phyloP scores from a whole-genome alignment of 2,797 vertebrate genomes.

The Catamblyrhynchus diadema region DNA sequence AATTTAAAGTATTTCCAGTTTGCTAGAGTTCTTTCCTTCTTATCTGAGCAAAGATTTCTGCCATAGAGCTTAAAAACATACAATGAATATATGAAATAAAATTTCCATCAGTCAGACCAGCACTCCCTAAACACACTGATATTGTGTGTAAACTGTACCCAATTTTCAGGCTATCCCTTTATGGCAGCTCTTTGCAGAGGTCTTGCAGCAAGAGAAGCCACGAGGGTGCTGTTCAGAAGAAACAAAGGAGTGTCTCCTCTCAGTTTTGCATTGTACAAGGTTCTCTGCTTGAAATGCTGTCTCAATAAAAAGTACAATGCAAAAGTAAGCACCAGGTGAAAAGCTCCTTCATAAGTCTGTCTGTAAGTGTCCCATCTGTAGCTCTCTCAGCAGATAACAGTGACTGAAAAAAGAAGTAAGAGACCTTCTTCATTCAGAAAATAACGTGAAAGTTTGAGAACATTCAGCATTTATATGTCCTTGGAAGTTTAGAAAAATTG shows the following conservation, averaged over 20 bases:
- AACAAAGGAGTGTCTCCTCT: background rate
- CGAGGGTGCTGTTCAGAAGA: background rate
- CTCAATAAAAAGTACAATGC: background rate
- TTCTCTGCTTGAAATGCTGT: background rate
- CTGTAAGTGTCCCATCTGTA: background rate
- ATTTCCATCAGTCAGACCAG: background rate
- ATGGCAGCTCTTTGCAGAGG: background rate
- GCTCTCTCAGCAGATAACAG: background rate
- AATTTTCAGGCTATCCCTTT: background rate
- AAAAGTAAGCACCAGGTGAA: background rate
- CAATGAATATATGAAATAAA: background rate
- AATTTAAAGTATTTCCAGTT: background rate
- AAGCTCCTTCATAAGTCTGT: background rate
- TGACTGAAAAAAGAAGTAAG: background rate
- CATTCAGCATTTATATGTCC: background rate
- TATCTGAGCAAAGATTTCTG: background rate
- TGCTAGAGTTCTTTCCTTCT: background rate
- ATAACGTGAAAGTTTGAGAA: background rate
- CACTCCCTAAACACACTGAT: background rate
- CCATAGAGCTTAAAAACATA: background rate
- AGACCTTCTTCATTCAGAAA: background rate
- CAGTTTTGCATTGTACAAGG: background rate
- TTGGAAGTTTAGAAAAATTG: background rate
- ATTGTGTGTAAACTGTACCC: background rate
- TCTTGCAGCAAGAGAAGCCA: background rate